Evolutionary conservation across 2,113 vertebrate genomes (phyloP), one percentile per base, ranked within the genome.

Genomic region (Tachuris rubrigastra): DNA sequence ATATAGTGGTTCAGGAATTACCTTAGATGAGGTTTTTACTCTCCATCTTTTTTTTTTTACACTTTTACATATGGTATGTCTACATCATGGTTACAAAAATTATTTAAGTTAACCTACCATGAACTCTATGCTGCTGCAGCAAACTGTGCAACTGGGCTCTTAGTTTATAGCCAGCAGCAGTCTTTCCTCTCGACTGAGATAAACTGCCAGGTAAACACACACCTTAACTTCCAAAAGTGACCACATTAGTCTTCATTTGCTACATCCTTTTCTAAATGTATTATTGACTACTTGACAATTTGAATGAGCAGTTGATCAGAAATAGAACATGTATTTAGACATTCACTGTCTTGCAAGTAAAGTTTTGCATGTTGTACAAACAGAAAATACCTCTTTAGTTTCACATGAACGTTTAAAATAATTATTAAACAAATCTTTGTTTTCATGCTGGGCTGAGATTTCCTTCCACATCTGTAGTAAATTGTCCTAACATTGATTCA

Each of bases 371-470:
- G 47, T 55, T 77, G 69, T 93, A 65, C 37, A 93, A 90, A 89
- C 50, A 85, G 52, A 78, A 79, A 85, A 85, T 35, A 49, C 10
- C 27, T 71, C 41, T 87, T 52, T 83, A 83, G 77, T 93, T 95
- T 93, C 82, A 87, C 59, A 85, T 19, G 68, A 80, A 71, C 56
- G 41, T 82, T 84, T 95, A 86, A 96, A 95, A 91, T 94, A 94
- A 94, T 93, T 85, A 81, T 77, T 92, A 91, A 94, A 90, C 35
- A 87, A 95, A 44, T 53, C 81, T 93, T 92, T 90, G 85, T 90
- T 96, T 97, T 95, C 94, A 95, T 95, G 82, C 85, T 91, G 95
- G 66, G 78, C 73, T 96, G 95, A 95, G 85, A 69, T 90, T 96
- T 93, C 58, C 77, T 93, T 94, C 89, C 65, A 95, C 94, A 97